Percentiles rank a stretch among this genome's conserved stretches.
These are phyloP conservation scores for Lucinisca nassula DNA, from an alignment of 2,888 invertebrate genomes.

Conservation along the genomic window DNA sequence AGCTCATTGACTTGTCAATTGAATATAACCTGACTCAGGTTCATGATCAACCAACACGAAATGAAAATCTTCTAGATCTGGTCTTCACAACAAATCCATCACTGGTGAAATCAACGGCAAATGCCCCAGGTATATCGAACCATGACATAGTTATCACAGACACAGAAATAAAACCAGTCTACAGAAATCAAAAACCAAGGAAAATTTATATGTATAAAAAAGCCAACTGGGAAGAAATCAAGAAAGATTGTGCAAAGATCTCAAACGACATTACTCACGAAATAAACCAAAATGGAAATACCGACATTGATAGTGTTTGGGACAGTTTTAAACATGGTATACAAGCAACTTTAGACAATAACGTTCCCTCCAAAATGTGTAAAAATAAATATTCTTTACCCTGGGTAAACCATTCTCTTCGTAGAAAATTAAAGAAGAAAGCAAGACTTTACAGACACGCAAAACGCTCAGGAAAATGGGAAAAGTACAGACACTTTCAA, in stretches of 20 bases:
- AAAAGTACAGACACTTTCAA: neutral
- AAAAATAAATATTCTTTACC: neutral
- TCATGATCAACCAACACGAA: slow-evolving; percentile 23
- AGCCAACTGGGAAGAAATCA: neutral
- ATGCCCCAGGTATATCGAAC: neutral
- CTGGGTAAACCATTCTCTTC: neutral
- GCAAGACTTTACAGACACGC: neutral
- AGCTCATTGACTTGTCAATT: neutral
- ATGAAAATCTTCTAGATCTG: slow-evolving; percentile 33
- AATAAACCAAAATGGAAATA: no score
- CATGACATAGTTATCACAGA: neutral
- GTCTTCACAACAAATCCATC: slow-evolving; percentile 18
- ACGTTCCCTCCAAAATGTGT: neutral
- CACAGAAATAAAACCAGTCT: neutral
- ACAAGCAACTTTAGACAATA: neutral
- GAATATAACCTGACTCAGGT: slow-evolving; percentile 18
- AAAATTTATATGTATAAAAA: neutral
- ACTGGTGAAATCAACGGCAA: neutral
- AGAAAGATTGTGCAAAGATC: neutral
- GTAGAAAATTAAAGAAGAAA: neutral
- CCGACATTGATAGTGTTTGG: neutral
- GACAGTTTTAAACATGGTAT: neutral
- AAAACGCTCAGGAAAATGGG: neutral
- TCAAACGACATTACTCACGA: neutral
- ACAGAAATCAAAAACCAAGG: neutral